Conservation (phyloP, 35 echinoderm and acorn worm species). For the Lytechinus variegatus region DNA sequence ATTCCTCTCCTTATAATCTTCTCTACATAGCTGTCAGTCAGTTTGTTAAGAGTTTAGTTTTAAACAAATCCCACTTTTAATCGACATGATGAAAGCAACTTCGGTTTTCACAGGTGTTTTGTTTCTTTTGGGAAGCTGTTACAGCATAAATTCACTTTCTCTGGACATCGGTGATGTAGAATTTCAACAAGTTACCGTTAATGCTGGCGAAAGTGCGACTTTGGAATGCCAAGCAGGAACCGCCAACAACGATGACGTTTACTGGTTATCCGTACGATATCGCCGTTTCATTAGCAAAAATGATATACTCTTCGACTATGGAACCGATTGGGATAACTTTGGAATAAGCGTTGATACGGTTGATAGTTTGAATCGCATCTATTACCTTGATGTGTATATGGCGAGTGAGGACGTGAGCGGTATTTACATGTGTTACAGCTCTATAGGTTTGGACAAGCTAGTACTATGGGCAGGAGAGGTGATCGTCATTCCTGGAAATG, state of each 20-base stretch:
- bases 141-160: not conserved
- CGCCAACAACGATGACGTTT: not conserved
- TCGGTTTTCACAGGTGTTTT: not conserved
- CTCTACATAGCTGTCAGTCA: not conserved
- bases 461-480: not conserved
- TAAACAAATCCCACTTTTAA: not conserved
- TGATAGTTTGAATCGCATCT: not conserved
- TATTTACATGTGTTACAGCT: not conserved
- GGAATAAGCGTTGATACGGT: not conserved
- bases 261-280: constrained; percentile 21
- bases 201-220: not conserved
- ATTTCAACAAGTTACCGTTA: not conserved
- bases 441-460: too few species aligned
- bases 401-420: not conserved
- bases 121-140: not conserved
- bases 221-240: not conserved
- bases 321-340: not conserved
- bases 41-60: not conserved
- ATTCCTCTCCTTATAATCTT: not conserved
- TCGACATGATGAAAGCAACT: not conserved
- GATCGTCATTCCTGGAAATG: not conserved
- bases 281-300: constrained; percentile 32
- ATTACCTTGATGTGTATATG: not conserved
- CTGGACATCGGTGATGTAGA: not conserved
- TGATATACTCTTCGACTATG: not conserved